Percentiles rank a stretch among this genome's conserved stretches.
Conservation (phyloP, 2,113 vertebrate species). For the Platysternon megacephalum region DNA sequence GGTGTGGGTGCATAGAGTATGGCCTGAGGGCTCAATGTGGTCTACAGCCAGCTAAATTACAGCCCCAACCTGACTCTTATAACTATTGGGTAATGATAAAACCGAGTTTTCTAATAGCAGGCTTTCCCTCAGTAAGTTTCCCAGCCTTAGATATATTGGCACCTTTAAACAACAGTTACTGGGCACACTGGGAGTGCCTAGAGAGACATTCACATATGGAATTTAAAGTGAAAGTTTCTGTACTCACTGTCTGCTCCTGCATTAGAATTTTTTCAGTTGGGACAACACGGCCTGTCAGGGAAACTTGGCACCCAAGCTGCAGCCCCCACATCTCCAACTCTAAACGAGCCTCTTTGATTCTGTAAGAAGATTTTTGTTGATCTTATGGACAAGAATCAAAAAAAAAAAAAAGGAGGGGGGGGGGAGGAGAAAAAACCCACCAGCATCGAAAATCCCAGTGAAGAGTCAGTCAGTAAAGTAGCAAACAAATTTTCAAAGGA, state of each 20-base stretch:
- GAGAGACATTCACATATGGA: not conserved
- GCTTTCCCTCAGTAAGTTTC: rapidly evolving
- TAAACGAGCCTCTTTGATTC: slow-evolving; percentile 56
- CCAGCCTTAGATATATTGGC: not conserved
- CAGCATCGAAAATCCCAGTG: not conserved
- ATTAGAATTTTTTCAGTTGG: slow-evolving; percentile 57
- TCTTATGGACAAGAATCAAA: not conserved
- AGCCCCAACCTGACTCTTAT: not conserved
- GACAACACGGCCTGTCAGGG: slow-evolving; percentile 51
- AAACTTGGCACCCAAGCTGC: slow-evolving; percentile 43
- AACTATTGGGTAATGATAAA: not conserved
- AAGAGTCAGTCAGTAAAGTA: not conserved
- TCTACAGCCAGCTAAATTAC: not conserved
- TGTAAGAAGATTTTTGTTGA: slow-evolving; percentile 34
- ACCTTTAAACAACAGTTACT: not conserved
- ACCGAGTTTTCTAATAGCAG: not conserved
- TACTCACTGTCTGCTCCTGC: slow-evolving; percentile 50
- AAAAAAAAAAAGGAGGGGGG: too few relatives aligned
- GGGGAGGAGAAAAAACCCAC: not conserved
- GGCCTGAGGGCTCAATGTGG: not conserved
- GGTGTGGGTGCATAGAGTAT: not conserved
- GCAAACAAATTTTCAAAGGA: not conserved
- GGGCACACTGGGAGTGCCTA: not conserved
- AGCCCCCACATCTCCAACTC: slow-evolving; percentile 69
- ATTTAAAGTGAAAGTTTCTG: not conserved